Evolutionary conservation across 2,797 vertebrate species (phyloP).

Genomic region (Siniperca undulata): DNA sequence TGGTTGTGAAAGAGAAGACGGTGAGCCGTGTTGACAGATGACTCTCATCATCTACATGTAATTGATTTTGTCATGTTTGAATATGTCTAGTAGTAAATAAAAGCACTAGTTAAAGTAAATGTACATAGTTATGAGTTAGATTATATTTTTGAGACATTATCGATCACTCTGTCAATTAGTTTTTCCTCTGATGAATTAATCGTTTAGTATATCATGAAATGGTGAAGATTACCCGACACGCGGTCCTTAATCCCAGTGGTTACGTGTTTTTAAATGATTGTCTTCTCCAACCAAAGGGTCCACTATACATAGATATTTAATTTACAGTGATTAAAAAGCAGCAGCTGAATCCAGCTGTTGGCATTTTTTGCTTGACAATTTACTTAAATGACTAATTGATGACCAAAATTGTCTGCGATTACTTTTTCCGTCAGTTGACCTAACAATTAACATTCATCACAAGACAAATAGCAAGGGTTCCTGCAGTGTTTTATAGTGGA

Average conservation of each 20-base stretch:
- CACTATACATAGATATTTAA: neutral
- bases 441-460: too few species aligned
- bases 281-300: neutral
- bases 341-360: too few species aligned
- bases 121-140: neutral
- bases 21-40: slow-evolving; percentile 17
- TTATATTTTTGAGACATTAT: neutral
- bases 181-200: neutral
- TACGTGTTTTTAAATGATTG: neutral
- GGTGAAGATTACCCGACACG: neutral
- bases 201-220: neutral
- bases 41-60: neutral
- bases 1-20: slow-evolving; percentile 24
- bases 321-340: neutral
- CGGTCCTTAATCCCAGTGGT: neutral
- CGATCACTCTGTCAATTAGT: neutral
- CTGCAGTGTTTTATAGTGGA: neutral
- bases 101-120: neutral
- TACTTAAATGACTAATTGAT: neutral
- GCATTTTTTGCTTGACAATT: neutral
- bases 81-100: neutral
- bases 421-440: neutral
- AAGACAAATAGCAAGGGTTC: neutral
- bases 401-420: too few species aligned
- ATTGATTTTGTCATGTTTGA: slow-evolving; percentile 34